Conservation (phyloP, 2,113 vertebrate genomes). For the Alosa alosa region DNA sequence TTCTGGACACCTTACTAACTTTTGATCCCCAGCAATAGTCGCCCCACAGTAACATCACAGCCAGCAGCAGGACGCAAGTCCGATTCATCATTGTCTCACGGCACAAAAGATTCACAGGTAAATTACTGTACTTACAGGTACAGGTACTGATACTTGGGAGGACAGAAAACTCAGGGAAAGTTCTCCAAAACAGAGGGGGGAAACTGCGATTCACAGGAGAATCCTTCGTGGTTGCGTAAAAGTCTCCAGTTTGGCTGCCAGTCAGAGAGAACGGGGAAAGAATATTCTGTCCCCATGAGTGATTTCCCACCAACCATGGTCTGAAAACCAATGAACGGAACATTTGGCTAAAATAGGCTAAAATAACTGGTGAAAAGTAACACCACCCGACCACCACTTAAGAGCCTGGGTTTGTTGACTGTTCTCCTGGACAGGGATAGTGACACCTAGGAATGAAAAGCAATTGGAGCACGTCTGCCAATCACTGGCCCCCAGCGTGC, state of each 20-base stretch:
- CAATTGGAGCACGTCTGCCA: not conserved
- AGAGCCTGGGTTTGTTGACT: slow-evolving; percentile 1
- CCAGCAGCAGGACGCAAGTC: slow-evolving; percentile 36
- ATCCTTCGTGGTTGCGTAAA: not conserved
- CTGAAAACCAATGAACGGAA: slow-evolving; percentile 1
- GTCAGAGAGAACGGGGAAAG: slow-evolving; percentile 39
- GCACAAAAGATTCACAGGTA: not conserved
- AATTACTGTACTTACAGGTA: not conserved
- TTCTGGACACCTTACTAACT: slow-evolving; percentile 60
- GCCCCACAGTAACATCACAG: slow-evolving; percentile 47
- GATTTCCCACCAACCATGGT: not conserved
- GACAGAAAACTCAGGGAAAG: not conserved
- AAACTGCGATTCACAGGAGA: not conserved
- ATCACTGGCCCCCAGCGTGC: not conserved
- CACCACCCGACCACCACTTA: not conserved
- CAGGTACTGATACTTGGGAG: not conserved
- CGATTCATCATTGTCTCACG: not conserved
- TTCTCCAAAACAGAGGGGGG: not conserved
- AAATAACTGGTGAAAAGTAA: not conserved
- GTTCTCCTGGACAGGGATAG: not conserved
- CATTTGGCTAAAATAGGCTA: not conserved
- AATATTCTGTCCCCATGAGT: not conserved
- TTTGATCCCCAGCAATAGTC: slow-evolving; percentile 47
- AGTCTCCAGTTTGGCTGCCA: not conserved
- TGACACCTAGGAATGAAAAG: not conserved